phyloP scores from a whole-genome alignment of 2,797 vertebrate species.

The Margarornis squamiger region DNA sequence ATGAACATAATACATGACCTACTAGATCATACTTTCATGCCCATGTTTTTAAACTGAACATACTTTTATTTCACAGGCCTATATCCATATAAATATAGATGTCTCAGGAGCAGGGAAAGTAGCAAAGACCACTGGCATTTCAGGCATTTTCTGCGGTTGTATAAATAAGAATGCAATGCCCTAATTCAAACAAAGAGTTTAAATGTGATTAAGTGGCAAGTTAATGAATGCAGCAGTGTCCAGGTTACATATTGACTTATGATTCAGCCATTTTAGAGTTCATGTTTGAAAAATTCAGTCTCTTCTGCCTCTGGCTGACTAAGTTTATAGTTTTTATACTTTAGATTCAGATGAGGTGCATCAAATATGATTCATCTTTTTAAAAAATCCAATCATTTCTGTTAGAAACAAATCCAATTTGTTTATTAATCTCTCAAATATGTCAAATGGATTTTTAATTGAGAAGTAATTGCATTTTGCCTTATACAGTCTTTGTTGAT shows the following conservation, averaged over 20 bases:
- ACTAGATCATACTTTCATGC: neutral
- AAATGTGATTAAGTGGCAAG: neutral
- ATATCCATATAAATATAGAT: neutral
- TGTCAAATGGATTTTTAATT: conserved; percentile 76
- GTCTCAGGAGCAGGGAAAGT: neutral
- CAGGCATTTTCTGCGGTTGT: neutral
- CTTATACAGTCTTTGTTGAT: conserved; percentile 52
- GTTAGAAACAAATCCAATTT: conserved; percentile 67
- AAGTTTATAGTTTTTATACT: neutral
- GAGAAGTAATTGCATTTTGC: conserved; percentile 70
- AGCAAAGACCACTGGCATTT: neutral
- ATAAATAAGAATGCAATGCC: neutral
- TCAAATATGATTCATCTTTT: neutral
- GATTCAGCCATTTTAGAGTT: neutral
- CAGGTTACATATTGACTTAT: neutral
- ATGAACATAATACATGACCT: neutral
- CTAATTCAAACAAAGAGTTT: neutral
- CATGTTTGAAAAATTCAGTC: neutral
- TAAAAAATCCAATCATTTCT: conserved; percentile 40
- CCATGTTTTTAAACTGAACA: neutral
- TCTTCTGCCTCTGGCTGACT: neutral
- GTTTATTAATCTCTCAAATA: conserved; percentile 72
- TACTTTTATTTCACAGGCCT: neutral
- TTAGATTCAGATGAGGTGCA: neutral
- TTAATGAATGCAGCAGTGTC: neutral